Conservation (phyloP, 2,888 invertebrate species). For the Acronicta psi region DNA sequence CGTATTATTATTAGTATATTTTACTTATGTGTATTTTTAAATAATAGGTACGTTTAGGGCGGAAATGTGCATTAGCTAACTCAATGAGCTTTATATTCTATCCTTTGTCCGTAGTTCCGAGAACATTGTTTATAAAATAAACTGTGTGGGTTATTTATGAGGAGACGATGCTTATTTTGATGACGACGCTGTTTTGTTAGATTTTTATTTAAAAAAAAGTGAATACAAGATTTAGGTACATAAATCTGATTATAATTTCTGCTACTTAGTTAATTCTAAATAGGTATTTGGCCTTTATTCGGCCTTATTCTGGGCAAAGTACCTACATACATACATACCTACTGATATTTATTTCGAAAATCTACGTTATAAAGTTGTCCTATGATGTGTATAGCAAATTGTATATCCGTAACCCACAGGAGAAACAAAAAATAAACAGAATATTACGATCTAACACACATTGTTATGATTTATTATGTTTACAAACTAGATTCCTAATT, state of each 20-base stretch:
- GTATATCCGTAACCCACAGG: no score
- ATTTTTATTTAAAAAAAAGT: no score
- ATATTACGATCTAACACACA: neutral
- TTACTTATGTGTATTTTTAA: constrained; percentile 29
- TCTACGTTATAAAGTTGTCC: no score
- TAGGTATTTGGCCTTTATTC: no score
- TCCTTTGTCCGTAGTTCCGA: constrained; percentile 40
- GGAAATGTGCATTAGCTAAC: constrained; percentile 62
- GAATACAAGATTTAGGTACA: no score
- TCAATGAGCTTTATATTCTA: constrained; percentile 38
- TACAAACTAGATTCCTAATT: constrained; percentile 17
- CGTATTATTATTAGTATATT: constrained; percentile 27
- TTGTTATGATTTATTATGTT: neutral
- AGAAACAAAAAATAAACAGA: no score
- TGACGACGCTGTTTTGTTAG: constrained; percentile 9
- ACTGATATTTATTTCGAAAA: no score
- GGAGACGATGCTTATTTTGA: constrained; percentile 14
- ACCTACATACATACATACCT: no score
- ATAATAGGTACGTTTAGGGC: constrained; percentile 36
- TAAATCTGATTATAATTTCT: no score
- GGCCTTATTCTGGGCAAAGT: no score
- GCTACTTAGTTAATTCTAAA: no score
- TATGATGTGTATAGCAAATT: no score
- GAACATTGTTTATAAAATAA: constrained; percentile 31
- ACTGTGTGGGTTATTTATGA: constrained; percentile 26